These are phyloP conservation scores for Cyphomyrmex costatus DNA, from an alignment of 1,140 invertebrate species.

Conservation along the genomic window DNA sequence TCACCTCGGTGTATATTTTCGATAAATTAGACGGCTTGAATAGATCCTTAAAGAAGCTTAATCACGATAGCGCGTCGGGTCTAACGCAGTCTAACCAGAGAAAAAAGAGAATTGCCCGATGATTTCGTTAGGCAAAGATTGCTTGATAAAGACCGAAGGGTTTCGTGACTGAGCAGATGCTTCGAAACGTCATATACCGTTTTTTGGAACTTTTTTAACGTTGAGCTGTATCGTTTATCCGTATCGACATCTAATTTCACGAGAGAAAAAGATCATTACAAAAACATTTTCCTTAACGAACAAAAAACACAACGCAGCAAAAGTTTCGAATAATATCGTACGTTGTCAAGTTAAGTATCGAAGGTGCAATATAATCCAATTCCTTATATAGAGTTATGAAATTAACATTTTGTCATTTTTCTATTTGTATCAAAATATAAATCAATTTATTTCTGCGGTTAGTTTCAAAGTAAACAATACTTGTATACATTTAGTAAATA, in stretches of 20 bases:
- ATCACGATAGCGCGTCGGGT: conserved; percentile 32
- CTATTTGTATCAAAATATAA: too few species aligned
- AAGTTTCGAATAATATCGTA: not conserved
- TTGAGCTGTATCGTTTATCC: not conserved
- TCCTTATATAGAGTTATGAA: too few species aligned
- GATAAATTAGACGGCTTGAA: conserved; percentile 39
- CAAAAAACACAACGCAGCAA: not conserved
- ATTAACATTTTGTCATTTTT: too few species aligned
- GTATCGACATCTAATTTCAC: conserved; percentile 1
- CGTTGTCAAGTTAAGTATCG: too few species aligned
- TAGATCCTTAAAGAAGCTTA: conserved; percentile 14
- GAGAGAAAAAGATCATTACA: not conserved
- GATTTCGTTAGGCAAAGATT: conserved; percentile 20
- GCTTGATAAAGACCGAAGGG: conserved; percentile 37
- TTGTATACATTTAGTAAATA: too few species aligned
- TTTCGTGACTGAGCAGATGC: conserved; percentile 40
- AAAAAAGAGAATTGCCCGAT: conserved; percentile 25
- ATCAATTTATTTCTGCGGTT: too few species aligned
- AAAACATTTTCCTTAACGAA: not conserved
- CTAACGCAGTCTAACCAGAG: not conserved
- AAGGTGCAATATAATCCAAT: too few species aligned
- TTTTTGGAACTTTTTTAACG: conserved; percentile 21
- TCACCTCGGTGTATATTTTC: conserved; percentile 30
- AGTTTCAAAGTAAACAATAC: too few species aligned
- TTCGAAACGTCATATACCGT: not conserved